Base-by-base conservation (phyloP, 2,888 invertebrate genomes). In the Dryadula phaetusa region DNA sequence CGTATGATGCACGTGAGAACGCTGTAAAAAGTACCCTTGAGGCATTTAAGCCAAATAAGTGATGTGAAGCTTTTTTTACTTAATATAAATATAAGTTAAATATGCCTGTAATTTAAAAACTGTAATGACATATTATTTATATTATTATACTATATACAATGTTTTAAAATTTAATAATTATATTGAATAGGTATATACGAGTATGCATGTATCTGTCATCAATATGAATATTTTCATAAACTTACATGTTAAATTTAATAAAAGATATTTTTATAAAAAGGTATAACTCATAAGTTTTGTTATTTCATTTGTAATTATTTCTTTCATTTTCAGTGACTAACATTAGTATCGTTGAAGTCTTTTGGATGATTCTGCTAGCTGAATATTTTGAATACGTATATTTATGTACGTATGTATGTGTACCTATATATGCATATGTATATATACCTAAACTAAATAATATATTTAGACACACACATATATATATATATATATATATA, bases 1-100 rank as follows among this genome's bases (percentile, higher is more conserved):
- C 68, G 66, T 70, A 68, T 64, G 70, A 70, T 64, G 67, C 34
- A 47, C 25, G 53, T 32, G 64, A 18, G 70, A 70, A 68, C 67
- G 66, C 58, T 46, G 49, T 20, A 62, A 64, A 70, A 67, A 56
- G 61, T 42, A 34, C 40, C 34, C 67, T 47, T 12, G 53, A 46
- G 61, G 67, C 64, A 52, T 49, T 56, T 32, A 60, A 60, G 64
- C 64, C 60, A 60, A 60, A 65, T 65, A 65, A 65, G 58, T 65
- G 40, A 52, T 52, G 42, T 60, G 32, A 28, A 28, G 12, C 28
- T 28, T 28, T 60, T 52, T 42, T 60, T 60, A 28, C 22, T 18
- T 18, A 56, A 37, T 37, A 34, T n/a, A n/a, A n/a, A n/a, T 54
- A 54, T 40, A 16, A 52, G 28, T 52, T 52, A 37, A 37, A 37